Evolutionary conservation across 23 tunicate species (phyloP), one percentile per base, ranked within the genome.

Genomic region (Aplidium turbinatum): DNA sequence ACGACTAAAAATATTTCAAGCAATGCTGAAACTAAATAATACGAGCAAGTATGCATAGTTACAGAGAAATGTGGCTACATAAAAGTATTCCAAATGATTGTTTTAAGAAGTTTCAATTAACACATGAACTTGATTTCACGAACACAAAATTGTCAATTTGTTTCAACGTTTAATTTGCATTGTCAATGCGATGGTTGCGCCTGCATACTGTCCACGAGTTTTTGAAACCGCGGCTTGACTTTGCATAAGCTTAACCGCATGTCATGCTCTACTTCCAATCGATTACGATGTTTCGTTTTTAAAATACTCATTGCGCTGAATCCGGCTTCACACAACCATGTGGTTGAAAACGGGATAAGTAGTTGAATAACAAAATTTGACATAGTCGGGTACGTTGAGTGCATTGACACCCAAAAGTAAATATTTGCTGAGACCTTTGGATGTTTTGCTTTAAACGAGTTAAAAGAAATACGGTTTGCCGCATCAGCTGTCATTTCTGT

Each of bases 401-500:
- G 58, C 58, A 47, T 47, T 47, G 76, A 70, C 31, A 24, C 76
- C 76, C 76, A 47, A 27, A 70, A 70, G 58, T 9, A 47, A 47
- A 47, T 70, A 70, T 70, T 70, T 28, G 58, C 58, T 21, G 76
- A 70, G 7, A 46, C 58, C 35, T 70, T 70, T 24, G 76, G 76
- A 58, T 47, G 58, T 47, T 70, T 70, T 70, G 29, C 76, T 70
- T 70, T 47, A 47, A 70, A 47, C 35, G 76, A 70, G 18, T 47
- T 47, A 26, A 70, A 70, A 47, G 76, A 70, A 70, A 70, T 47
- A 6, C 29, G 76, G 46, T 70, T 46, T 47, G 58, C 58, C 4
- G 76, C 38, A 31, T 70, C 76, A 46, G 76, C 35, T 50, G 66
- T 54, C 47, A 73, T 54, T 54, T 73, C 64, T 50, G 70, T 75